Base-by-base conservation (phyloP, 2,797 vertebrate genomes). In the Otus scops region DNA sequence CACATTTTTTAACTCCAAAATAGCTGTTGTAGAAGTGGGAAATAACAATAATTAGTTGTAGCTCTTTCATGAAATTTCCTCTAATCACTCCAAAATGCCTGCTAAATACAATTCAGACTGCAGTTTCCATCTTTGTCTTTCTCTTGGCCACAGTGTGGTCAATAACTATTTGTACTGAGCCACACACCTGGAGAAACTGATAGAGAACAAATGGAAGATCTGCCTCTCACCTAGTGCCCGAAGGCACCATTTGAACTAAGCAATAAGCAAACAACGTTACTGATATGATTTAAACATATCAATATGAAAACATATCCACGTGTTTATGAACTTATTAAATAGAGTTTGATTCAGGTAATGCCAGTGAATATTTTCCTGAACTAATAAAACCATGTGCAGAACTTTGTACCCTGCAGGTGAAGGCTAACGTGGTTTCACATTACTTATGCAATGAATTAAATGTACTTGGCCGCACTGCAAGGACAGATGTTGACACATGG, bases 391-490 rank as follows among this genome's bases (percentile, higher is more conserved):
- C 70, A 6, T 13, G n/a, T 6, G 56, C 63, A 85, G 91, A 91
- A 93, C 96, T 96, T 96, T 92, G 95, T 85, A 96, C 95, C 71
- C 89, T 88, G 71, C 45, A 67, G 86, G 47, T 65, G 69, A 87
- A 85, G 36, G 65, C 77, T 78, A 65, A 85, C 83, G 0, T 6
- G 41, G 68, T 92, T 85, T 92, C 60, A 77, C 9, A 0, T 77
- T 64, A 50, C 27, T 89, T 70, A 19, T 26, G 68, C 50, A 75
- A 89, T 43, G 53, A 77, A 77, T 61, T 82, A 21, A 74, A 47
- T 34, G 56, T 22, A 9, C 75, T 47, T 74, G 84, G 75, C 87
- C 56, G 28, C 75, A 41, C 39, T 26, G 6, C 78, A 47, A 74
- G 71, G 60, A 48, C 91, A 95, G 43, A 32, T 79, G 45, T 92